Base-by-base conservation (phyloP, 2,797 vertebrate species). In the Phylloscopus collybita region DNA sequence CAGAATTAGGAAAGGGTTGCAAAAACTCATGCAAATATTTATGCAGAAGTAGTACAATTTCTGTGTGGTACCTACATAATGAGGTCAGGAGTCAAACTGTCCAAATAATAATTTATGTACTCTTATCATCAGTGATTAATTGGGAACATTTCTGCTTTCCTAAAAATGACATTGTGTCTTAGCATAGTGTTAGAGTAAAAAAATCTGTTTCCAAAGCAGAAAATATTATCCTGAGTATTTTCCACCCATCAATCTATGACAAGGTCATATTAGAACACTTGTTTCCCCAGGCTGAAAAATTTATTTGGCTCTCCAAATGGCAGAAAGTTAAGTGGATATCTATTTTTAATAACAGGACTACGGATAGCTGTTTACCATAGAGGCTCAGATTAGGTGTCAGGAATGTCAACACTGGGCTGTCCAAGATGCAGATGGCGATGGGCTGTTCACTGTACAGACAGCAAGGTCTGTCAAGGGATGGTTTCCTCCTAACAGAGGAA, bases 21-120 rank as follows among this genome's bases (percentile, higher is more conserved):
- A 93, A 51, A 82, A 85, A 30, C 10, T 84, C 49, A n/a, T 27
- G 42, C 15, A 90, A 90, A 92, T 86, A 84, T 89, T 94, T 88
- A 90, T 79, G 67, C 1, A 9, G 42, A 79, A 79, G 30, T 51
- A 79, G 45, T 83, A 56, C 4, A 22, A 14, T 66, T 81, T 92
- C 69, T 76, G 3, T 56, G 50, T 29, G 19, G 27, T 73, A 66
- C 20, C 53, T 85, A 71, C 9, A 27, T 93, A 82, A 85, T 38
- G 49, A 91, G 49, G 22, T 64, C 78, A 76, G 34, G 64, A 92
- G 54, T 86, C 50, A 75, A 69, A 56, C 36, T 69, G 57, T n/a
- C 10, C 50, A 75, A 87, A 78, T 57, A 83, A 71, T 72, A 94
- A 94, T 82, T 75, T 22, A 60, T 59, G 7, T 23, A 5, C 1